phyloP scores from a whole-genome alignment of 1,140 invertebrate species.

The Wasmannia auropunctata region DNA sequence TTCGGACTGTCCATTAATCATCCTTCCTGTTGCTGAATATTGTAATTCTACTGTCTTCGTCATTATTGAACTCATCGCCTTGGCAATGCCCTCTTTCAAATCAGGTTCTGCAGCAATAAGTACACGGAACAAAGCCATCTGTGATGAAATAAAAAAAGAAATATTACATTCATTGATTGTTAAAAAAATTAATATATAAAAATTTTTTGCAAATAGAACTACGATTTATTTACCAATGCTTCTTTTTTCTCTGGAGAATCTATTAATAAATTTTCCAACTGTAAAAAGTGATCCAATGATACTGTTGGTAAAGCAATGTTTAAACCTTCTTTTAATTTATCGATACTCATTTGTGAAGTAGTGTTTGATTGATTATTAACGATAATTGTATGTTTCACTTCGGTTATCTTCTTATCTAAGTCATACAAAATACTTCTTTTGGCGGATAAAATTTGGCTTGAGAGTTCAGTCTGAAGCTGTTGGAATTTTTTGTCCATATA shows the following conservation, averaged over 20 bases:
- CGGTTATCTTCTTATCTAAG: not conserved
- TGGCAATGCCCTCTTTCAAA: not conserved
- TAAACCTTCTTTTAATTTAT: not conserved
- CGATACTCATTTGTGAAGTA: not conserved
- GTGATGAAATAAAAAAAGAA: not conserved
- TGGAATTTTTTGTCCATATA: not conserved
- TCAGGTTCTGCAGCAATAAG: not conserved
- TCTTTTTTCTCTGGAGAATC: not conserved
- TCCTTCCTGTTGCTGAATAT: not conserved
- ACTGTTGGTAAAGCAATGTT: not conserved
- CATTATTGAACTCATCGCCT: not conserved
- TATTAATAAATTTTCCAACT: not conserved
- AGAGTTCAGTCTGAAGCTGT: not conserved
- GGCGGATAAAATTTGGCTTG: not conserved
- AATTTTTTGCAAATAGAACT: not conserved
- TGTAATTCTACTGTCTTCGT: not conserved
- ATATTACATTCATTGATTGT: too few species aligned
- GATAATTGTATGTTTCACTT: not conserved
- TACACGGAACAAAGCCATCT: not conserved
- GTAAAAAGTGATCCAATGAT: not conserved
- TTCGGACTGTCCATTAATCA: not conserved
- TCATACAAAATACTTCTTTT: not conserved
- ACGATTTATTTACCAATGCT: not conserved
- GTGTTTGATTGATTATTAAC: not conserved
- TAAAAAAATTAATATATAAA: not conserved